Evolutionary conservation across 2,113 vertebrate genomes (phyloP).

Genomic region (Oxyruncus cristatus): DNA sequence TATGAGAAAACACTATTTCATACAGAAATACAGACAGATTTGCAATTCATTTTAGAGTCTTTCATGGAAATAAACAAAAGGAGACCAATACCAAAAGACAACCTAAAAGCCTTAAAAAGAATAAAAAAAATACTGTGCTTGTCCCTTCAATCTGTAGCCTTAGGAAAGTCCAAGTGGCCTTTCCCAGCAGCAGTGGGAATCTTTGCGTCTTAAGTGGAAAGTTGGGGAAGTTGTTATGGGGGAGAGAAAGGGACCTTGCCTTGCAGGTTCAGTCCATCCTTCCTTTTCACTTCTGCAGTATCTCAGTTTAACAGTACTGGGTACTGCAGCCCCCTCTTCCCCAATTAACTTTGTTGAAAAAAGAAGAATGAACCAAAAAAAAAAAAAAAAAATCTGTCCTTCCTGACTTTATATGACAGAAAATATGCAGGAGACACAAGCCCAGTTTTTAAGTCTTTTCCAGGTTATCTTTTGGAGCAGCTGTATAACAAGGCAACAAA

Average conservation of each 20-base stretch:
- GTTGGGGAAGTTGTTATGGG: not conserved
- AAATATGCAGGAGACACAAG: not conserved
- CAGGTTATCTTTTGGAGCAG: conserved; percentile 31
- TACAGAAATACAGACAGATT: not conserved
- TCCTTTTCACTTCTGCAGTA: not conserved
- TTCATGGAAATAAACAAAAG: not conserved
- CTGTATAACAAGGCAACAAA: not conserved
- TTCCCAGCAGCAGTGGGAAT: not conserved
- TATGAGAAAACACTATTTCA: not conserved
- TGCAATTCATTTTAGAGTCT: not conserved
- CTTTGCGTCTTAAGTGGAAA: not conserved
- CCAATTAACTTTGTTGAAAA: not conserved
- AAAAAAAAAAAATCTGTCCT: not conserved
- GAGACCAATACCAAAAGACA: conserved; percentile 18
- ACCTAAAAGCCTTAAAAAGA: conserved; percentile 14
- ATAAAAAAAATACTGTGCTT: not conserved
- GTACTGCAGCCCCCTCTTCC: not conserved
- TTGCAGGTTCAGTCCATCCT: not conserved
- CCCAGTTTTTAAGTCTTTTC: conserved; percentile 23
- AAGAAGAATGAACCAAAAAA: not conserved
- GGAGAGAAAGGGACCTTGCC: not conserved
- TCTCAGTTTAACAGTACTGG: not conserved
- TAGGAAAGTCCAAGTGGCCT: not conserved
- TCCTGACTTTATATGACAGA: not conserved
- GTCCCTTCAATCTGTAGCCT: not conserved